phyloP scores from a whole-genome alignment of 2,797 vertebrate species.

The Tachyglossus aculeatus region DNA sequence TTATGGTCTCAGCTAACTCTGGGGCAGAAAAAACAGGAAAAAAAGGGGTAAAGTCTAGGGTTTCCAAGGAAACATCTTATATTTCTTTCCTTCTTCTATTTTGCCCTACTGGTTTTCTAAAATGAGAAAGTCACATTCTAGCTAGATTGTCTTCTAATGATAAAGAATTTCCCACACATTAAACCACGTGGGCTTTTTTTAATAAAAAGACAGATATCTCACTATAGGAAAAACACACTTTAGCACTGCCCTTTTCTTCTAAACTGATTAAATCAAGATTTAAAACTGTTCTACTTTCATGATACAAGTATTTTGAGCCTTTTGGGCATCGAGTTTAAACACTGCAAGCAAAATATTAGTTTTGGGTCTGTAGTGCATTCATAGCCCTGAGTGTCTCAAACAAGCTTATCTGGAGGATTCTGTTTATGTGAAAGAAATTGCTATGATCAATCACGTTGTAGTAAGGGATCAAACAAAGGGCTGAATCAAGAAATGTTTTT shows the following conservation, averaged over 20 bases:
- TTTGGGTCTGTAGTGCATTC: conserved; percentile 40
- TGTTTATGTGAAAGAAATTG: conserved; percentile 66
- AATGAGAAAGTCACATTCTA: conserved; percentile 3
- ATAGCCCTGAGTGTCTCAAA: conserved; percentile 44
- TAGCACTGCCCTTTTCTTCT: conserved; percentile 4
- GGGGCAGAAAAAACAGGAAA: background rate
- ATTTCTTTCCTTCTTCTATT: background rate
- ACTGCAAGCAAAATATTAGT: conserved; percentile 46
- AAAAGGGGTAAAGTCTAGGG: conserved; percentile 3
- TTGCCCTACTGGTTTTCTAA: conserved; percentile 5
- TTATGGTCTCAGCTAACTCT: background rate
- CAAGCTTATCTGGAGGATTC: conserved; percentile 59
- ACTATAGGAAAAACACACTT: background rate
- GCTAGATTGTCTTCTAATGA: conserved; percentile 17
- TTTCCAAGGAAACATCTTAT: background rate
- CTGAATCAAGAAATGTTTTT: conserved; percentile 52
- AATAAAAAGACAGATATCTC: conserved; percentile 51
- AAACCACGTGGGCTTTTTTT: conserved; percentile 12
- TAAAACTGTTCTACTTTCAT: conserved; percentile 17
- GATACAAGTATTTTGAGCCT: conserved; percentile 32
- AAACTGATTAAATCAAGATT: conserved; percentile 44
- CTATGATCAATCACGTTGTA: conserved; percentile 51
- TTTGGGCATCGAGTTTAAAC: conserved; percentile 49
- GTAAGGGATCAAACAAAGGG: conserved; percentile 52
- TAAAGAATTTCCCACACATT: background rate